Percentiles rank a stretch among this genome's conserved stretches.
These are phyloP conservation scores for Melanotaenia duboulayi DNA, from an alignment of 2,113 vertebrate species.

Conservation along the genomic window DNA sequence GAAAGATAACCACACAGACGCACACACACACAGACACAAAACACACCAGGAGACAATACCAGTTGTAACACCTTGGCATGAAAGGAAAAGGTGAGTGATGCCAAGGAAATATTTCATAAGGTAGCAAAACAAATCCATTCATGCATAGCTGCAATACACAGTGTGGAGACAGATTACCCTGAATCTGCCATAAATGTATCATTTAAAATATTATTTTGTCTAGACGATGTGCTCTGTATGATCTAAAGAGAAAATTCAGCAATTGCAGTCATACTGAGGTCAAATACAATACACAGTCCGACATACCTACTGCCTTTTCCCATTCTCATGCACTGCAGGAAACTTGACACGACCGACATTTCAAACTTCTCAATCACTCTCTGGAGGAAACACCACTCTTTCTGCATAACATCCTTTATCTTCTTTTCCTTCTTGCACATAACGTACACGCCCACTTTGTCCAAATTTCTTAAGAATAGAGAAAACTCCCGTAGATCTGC, in stretches of 20 bases:
- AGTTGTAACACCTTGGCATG: neutral
- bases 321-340: constrained; percentile 80
- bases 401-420: constrained; percentile 34
- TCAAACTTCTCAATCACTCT: constrained; percentile 57
- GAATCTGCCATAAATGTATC: no score
- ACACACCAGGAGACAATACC: neutral
- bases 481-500: constrained; percentile 16
- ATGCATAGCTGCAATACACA: constrained; percentile 1
- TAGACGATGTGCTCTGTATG: neutral
- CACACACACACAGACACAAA: no score
- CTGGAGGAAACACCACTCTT: constrained; percentile 46
- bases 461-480: constrained; percentile 21
- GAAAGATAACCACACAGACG: neutral
- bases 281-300: neutral
- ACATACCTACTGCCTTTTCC: constrained; percentile 83
- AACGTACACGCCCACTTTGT: constrained; percentile 27
- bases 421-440: constrained; percentile 67
- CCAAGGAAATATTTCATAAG: constrained; percentile 4
- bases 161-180: neutral
- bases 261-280: neutral
- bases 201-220: no score
- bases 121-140: constrained; percentile 49
- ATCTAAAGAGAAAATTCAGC: neutral
- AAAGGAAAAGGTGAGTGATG: neutral
- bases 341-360: constrained; percentile 85